These are phyloP conservation scores for Macrophya alboannulata DNA, from an alignment of 2,888 invertebrate species.

Conservation along the genomic window DNA sequence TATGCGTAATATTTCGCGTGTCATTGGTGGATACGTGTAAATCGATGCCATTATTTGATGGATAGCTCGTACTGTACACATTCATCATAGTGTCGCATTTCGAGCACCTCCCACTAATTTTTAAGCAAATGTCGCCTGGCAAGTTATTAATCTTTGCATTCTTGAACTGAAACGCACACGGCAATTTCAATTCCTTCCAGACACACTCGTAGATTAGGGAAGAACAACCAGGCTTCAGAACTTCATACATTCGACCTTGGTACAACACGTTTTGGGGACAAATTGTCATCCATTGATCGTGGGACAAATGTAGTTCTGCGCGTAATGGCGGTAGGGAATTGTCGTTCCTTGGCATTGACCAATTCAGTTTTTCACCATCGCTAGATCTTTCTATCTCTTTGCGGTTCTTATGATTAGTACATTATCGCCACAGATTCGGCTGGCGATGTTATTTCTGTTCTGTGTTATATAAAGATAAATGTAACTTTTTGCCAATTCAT, in stretches of 20 bases:
- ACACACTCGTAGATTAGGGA: not conserved
- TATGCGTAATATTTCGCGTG: not conserved
- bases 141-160: too few relatives aligned
- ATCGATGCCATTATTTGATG: constrained; percentile 2
- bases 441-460: not conserved
- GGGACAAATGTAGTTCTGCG: not conserved
- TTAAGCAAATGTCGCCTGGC: not conserved
- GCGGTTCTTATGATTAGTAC: too few relatives aligned
- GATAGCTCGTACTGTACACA: not conserved
- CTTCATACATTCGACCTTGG: constrained; percentile 11
- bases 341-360: not conserved
- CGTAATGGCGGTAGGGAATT: not conserved
- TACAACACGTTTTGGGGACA: not conserved
- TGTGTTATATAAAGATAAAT: not conserved
- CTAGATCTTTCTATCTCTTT: too few relatives aligned
- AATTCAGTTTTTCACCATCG: not conserved
- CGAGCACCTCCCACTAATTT: not conserved
- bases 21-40: not conserved
- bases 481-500: not conserved
- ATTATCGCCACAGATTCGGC: too few relatives aligned
- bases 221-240: not conserved
- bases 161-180: too few relatives aligned
- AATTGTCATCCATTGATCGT: not conserved
- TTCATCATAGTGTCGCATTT: not conserved
- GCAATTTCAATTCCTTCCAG: not conserved